Percentiles rank a stretch among this genome's conserved stretches.
phyloP scores from a whole-genome alignment of 2,888 invertebrate genomes.

The Zhengitettix transpicula region DNA sequence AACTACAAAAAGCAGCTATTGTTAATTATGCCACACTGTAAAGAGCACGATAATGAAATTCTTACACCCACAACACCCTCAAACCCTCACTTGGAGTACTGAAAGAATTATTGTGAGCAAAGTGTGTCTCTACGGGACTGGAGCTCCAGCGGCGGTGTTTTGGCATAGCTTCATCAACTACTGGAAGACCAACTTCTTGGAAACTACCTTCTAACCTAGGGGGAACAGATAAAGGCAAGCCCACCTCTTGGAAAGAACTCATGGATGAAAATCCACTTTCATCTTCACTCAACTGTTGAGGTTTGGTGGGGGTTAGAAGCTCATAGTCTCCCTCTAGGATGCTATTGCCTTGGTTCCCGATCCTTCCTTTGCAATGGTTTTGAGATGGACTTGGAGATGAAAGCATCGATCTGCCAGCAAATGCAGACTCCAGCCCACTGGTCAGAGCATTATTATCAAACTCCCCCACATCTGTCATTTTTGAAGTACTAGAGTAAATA shows the following conservation, averaged over 20 bases:
- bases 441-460: constrained; percentile 3
- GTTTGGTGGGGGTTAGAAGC: not conserved
- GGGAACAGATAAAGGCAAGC: constrained; percentile 33
- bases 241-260: constrained; percentile 70
- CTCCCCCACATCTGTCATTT: not conserved
- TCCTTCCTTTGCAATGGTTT: not conserved
- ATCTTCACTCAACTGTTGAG: constrained; percentile 35
- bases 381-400: not conserved
- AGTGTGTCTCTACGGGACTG: constrained; percentile 2
- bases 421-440: constrained; percentile 7
- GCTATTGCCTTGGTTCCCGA: not conserved
- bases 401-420: constrained; percentile 1
- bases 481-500: not conserved
- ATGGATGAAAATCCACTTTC: constrained; percentile 77
- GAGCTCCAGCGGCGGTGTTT: constrained; percentile 10
- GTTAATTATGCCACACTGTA: no score
- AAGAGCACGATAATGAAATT: no score
- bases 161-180: not conserved
- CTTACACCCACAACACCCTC: constrained; percentile 7
- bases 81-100: constrained; percentile 1
- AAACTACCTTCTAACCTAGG: not conserved
- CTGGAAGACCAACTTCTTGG: constrained; percentile 7
- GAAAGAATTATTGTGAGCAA: not conserved
- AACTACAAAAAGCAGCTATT: no score
- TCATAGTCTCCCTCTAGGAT: not conserved